Conservation (phyloP, 1,140 invertebrate genomes). For the Bathynomus jamesi region DNA sequence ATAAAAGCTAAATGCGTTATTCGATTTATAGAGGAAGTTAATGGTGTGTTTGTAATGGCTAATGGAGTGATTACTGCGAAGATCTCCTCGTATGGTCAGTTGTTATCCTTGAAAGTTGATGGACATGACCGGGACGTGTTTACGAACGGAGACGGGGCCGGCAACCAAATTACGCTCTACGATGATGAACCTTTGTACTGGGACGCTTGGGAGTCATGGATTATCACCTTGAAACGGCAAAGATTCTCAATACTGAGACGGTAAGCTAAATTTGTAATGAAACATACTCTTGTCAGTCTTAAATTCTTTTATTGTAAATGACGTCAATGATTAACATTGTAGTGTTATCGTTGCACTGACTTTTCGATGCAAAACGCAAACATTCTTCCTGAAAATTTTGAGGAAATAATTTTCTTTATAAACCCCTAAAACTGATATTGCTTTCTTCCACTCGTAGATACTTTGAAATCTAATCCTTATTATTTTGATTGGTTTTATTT, state of each 20-base stretch:
- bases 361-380: neutral
- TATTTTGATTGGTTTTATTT: too few relatives aligned
- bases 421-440: neutral
- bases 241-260: constrained; percentile 26
- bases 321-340: neutral
- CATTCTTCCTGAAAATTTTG: neutral
- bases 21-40: constrained; percentile 4
- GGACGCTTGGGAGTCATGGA: constrained; percentile 56
- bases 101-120: constrained; percentile 14
- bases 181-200: constrained; percentile 53
- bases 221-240: constrained; percentile 50
- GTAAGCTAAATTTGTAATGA: too few relatives aligned
- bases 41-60: constrained; percentile 15
- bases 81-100: constrained; percentile 17
- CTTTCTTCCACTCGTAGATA: too few relatives aligned
- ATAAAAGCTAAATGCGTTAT: neutral
- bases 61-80: constrained; percentile 21
- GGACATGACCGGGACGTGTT: constrained; percentile 20
- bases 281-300: neutral
- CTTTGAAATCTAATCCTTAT: too few relatives aligned
- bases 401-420: neutral
- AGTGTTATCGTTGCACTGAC: neutral
- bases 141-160: constrained; percentile 4
- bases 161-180: constrained; percentile 43
- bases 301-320: neutral